Conservation (phyloP, 30 jellyfish, hydroid and myxozoan species). For the Sanderia malayensis region DNA sequence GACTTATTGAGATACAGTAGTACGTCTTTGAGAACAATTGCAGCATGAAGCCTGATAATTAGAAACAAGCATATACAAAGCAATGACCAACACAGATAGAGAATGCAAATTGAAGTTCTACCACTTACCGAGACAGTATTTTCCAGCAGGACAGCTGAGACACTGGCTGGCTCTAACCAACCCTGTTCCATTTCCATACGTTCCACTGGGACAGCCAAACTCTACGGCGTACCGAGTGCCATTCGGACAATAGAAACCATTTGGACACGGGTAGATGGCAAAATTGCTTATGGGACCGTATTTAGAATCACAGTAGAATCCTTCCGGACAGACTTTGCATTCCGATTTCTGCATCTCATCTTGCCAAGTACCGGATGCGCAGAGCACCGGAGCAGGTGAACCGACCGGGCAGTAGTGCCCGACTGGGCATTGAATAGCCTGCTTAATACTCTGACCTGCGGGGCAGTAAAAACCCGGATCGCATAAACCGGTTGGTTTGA, state of each 20-base stretch:
- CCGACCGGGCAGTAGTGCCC: slow-evolving; percentile 87
- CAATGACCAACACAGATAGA: no score
- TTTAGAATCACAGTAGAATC: slow-evolving; percentile 75
- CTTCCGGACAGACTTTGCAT: slow-evolving; percentile 79
- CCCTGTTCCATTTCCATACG: slow-evolving; percentile 79
- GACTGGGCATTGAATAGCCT: slow-evolving; percentile 59
- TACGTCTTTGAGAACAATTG: no score
- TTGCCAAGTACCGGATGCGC: slow-evolving; percentile 89
- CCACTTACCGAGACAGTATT: slow-evolving; percentile 77
- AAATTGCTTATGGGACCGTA: slow-evolving; percentile 67
- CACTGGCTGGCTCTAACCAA: slow-evolving; percentile 73
- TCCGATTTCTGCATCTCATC: slow-evolving; percentile 34
- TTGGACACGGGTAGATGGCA: slow-evolving; percentile 75
- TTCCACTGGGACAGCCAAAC: slow-evolving; percentile 87
- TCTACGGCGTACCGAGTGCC: slow-evolving; percentile 80
- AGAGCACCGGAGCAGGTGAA: slow-evolving; percentile 67
- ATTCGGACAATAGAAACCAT: slow-evolving; percentile 92
- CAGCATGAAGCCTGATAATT: no score
- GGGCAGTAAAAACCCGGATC: slow-evolving; percentile 91
- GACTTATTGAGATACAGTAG: no score
- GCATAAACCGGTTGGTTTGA: slow-evolving; percentile 83
- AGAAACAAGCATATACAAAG: no score
- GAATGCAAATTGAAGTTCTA: not conserved
- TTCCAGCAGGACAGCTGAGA: slow-evolving; percentile 85
- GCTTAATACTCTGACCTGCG: slow-evolving; percentile 69